Conservation (phyloP, 2,113 vertebrate species). For the Gavialis gangeticus region DNA sequence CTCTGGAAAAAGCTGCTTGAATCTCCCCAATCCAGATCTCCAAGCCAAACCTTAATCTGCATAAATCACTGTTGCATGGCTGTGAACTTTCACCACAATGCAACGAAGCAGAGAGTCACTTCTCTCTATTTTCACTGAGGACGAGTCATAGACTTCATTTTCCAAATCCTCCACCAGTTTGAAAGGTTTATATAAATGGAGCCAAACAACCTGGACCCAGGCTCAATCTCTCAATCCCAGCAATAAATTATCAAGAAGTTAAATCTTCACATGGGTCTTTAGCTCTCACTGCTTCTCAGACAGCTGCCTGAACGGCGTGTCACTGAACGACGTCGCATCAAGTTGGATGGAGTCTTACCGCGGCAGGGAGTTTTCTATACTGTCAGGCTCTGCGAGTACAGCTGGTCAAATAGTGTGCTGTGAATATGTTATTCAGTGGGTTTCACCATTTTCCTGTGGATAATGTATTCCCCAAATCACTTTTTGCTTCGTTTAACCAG, state of each 20-base stretch:
- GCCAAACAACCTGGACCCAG: slow-evolving; percentile 19
- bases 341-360: background rate
- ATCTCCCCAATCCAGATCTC: background rate
- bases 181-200: slow-evolving; percentile 37
- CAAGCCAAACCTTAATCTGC: background rate
- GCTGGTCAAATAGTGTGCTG: background rate
- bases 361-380: background rate
- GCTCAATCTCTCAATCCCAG: slow-evolving; percentile 7
- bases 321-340: background rate
- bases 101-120: background rate
- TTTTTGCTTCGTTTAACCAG: background rate
- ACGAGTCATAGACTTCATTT: slow-evolving; percentile 28
- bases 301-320: background rate
- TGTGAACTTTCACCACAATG: background rate
- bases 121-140: background rate
- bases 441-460: background rate
- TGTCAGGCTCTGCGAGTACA: background rate
- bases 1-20: background rate
- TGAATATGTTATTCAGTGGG: background rate
- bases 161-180: slow-evolving; percentile 13
- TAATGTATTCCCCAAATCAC: background rate
- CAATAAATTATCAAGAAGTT: slow-evolving; percentile 33
- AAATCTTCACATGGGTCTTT: background rate
- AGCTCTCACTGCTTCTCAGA: background rate
- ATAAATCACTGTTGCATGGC: background rate